Base-by-base conservation (phyloP, 2,888 invertebrate genomes). In the Drosophila pegasa region DNA sequence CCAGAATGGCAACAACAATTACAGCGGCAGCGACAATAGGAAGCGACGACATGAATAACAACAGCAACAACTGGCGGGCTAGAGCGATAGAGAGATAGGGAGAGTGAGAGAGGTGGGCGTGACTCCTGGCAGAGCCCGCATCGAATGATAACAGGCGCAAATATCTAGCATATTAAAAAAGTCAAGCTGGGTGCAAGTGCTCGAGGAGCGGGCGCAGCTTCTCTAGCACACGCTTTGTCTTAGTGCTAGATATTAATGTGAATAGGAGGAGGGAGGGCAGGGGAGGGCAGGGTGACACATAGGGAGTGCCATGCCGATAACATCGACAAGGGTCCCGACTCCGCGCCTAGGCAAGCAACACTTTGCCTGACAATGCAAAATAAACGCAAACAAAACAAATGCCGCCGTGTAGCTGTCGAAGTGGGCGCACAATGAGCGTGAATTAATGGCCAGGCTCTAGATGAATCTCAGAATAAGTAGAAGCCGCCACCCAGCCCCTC, bases 21-120 rank as follows among this genome's bases (percentile, higher is more conserved):
- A 84, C 84, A 78, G 62, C 82, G 75, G 72, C 71, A 71, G 78
- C 76, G 85, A 84, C 84, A 85, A 87, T 81, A 76, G 84, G 88
- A 84, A 84, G 86, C 86, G 84, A 84, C 87, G 84, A 84, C 84
- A 88, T 88, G 88, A 87, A 85, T 87, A 88, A 87, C 85, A 85
- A 80, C 76, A 76, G 64, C 74, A 75, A 62, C 68, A 71, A 51
- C 31, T 3, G 8, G 25, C 31, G n/a, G n/a, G n/a, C n/a, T n/a
- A n/a, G n/a, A n/a, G n/a, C n/a, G n/a, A n/a, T 35, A 14, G 29
- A 18, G 41, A 33, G 37, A 1, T 14, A 45, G 27, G 48, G 27
- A 25, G 35, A 9, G 45, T 33, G n/a, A 14, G 12, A 5, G 10
- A 12, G 27, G 25, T 10, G 50, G 52, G 38, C 6, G 18, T 22